Percentiles rank a stretch among this genome's conserved stretches.
Evolutionary conservation across 2,888 invertebrate species (phyloP).

Genomic region (Scaptodrosophila latifasciaeformis): DNA sequence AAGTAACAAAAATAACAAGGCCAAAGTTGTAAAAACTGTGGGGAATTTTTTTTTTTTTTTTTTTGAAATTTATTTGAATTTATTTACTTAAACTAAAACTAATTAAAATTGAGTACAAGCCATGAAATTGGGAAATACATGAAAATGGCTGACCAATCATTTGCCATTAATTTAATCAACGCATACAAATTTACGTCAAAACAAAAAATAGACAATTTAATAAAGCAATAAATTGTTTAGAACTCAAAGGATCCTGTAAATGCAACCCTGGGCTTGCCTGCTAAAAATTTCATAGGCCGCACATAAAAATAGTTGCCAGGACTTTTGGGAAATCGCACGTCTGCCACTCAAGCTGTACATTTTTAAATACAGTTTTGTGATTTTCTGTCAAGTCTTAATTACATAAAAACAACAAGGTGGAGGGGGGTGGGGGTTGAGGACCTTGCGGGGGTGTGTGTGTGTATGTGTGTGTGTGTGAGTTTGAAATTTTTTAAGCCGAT

Average conservation of each 20-base stretch:
- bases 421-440: neutral
- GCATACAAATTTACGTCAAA: no score
- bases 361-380: constrained; percentile 46
- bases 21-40: no score
- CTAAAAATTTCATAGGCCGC: constrained; percentile 57
- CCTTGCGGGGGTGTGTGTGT: constrained; percentile 16
- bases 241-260: no score
- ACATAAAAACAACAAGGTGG: neutral
- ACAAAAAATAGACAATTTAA: neutral
- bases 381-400: constrained; percentile 24
- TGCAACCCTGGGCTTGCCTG: constrained; percentile 9
- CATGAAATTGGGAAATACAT: no score
- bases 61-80: neutral
- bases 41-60: no score
- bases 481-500: constrained; percentile 54
- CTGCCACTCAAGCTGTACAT: constrained; percentile 44
- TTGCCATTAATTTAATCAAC: no score
- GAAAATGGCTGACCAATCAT: no score
- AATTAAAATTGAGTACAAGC: no score
- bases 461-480: no score
- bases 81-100: no score
- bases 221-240: no score
- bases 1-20: no score
- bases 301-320: constrained; percentile 18
- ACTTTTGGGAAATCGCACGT: constrained; percentile 51